These are phyloP conservation scores for Sylvietta virens DNA, from an alignment of 2,113 vertebrate species.

Conservation along the genomic window DNA sequence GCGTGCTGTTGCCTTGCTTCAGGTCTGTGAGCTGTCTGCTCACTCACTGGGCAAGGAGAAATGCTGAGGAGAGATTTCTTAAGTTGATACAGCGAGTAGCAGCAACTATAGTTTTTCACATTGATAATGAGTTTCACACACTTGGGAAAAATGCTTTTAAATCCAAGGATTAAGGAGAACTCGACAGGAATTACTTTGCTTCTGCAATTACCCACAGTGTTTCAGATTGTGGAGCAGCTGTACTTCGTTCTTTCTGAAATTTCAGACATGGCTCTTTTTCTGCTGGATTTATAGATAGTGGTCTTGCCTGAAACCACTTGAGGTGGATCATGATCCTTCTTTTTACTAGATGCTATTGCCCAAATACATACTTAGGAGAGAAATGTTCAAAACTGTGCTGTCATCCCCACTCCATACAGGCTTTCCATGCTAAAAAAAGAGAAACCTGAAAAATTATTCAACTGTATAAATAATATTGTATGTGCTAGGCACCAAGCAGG, in stretches of 20 bases:
- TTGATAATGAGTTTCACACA: constrained; percentile 18
- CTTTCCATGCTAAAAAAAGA: not conserved
- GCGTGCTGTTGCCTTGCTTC: not conserved
- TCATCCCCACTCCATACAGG: not conserved
- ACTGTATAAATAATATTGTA: not conserved
- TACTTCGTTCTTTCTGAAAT: not conserved
- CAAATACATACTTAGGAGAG: not conserved
- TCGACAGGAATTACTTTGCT: not conserved
- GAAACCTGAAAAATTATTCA: not conserved
- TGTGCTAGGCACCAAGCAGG: not conserved
- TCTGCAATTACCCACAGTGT: not conserved
- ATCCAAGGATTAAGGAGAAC: not conserved
- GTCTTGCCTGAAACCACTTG: not conserved
- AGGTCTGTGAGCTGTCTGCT: not conserved
- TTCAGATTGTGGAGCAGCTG: not conserved
- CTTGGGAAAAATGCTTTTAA: not conserved
- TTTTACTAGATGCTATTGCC: not conserved
- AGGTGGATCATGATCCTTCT: not conserved
- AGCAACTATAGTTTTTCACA: not conserved
- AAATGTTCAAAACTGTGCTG: not conserved
- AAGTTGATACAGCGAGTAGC: not conserved
- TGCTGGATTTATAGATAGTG: not conserved
- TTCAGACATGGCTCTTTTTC: not conserved
- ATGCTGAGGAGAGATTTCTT: not conserved
- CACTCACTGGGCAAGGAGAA: not conserved